A percentile compares a stretch with the other conserved stretches of the same genome.
Conservation (phyloP, 2,888 invertebrate species). For the Acleris emargana region DNA sequence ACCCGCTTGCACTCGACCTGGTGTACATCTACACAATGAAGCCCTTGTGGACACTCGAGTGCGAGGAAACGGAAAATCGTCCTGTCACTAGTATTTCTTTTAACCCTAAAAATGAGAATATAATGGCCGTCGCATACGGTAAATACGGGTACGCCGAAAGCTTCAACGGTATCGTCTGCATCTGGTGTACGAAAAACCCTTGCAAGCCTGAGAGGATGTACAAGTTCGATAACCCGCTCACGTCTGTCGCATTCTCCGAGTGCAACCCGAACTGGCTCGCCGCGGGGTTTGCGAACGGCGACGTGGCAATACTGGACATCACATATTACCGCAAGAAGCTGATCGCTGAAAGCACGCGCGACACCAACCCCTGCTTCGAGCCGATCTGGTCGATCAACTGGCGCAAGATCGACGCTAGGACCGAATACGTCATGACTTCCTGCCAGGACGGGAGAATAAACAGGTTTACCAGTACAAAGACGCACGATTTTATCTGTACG, state of each 20-base stretch:
- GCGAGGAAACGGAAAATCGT: constrained; percentile 73
- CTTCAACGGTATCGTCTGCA: constrained; percentile 85
- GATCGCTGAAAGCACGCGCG: constrained; percentile 82
- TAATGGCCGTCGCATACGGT: constrained; percentile 91
- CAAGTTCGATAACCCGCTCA: constrained; percentile 85
- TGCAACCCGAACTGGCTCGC: constrained; percentile 88
- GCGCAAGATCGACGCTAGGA: constrained; percentile 73
- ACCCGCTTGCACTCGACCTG: constrained; percentile 85
- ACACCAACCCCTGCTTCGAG: constrained; percentile 85
- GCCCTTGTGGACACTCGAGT: constrained; percentile 87
- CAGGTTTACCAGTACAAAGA: constrained; percentile 81
- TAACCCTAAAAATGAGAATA: constrained; percentile 87
- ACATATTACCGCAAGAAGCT: constrained; percentile 78
- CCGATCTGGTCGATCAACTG: constrained; percentile 88
- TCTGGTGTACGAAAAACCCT: constrained; percentile 94
- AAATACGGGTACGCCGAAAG: constrained; percentile 84
- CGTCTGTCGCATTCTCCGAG: constrained; percentile 88
- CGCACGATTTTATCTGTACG: constrained; percentile 83
- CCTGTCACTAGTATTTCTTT: constrained; percentile 86
- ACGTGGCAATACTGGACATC: constrained; percentile 88
- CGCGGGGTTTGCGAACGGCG: constrained; percentile 89
- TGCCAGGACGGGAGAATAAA: constrained; percentile 86
- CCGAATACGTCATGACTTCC: constrained; percentile 82
- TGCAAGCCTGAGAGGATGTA: constrained; percentile 89
- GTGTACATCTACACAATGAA: constrained; percentile 87